Conservation (phyloP, 2,113 vertebrate species). For the Siphamia tubifer region DNA sequence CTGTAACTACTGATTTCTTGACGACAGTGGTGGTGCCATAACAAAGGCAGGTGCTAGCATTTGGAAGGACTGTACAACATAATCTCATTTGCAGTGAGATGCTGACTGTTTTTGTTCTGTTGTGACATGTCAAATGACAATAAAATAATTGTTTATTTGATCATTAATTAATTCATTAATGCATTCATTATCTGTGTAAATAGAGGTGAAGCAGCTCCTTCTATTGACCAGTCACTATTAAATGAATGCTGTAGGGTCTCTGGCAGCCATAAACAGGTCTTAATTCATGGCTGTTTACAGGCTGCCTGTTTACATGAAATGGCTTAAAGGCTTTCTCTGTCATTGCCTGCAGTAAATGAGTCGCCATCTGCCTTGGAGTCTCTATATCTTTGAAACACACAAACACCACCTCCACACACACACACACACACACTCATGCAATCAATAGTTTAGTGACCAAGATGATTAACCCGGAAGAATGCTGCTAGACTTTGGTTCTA, state of each 20-base stretch:
- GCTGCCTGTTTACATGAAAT: slow-evolving; percentile 48
- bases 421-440: not conserved
- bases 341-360: slow-evolving; percentile 44
- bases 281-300: slow-evolving; percentile 42
- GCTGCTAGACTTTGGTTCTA: slow-evolving; percentile 12
- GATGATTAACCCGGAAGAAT: slow-evolving; percentile 35
- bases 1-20: no score
- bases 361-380: slow-evolving; percentile 48
- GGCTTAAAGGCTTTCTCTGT: slow-evolving; percentile 50
- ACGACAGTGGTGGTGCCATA: no score
- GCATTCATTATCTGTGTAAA: no score
- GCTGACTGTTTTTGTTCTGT: no score
- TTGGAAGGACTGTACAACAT: no score
- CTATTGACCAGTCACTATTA: no score
- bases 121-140: no score
- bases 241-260: slow-evolving; percentile 7
- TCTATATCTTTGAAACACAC: slow-evolving; percentile 22
- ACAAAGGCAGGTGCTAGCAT: no score
- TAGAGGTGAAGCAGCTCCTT: no score
- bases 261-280: slow-evolving; percentile 24
- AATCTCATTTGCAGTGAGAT: no score
- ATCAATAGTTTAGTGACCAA: slow-evolving; percentile 27
- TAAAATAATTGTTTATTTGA: no score
- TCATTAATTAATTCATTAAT: no score
- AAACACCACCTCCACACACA: not conserved